Base-by-base conservation (phyloP, 2,888 invertebrate genomes). In the Limnephilus lunatus region DNA sequence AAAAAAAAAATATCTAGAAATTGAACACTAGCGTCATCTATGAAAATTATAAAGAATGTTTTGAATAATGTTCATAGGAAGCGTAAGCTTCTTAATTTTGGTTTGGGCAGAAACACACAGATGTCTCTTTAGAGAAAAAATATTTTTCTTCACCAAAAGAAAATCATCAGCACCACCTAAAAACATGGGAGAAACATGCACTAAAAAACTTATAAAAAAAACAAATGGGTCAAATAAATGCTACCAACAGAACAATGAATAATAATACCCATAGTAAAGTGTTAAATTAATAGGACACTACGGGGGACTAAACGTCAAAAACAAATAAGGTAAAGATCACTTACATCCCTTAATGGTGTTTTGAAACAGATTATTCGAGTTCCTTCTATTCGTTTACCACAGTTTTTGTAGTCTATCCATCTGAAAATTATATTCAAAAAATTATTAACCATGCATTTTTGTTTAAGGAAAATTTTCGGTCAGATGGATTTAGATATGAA, bases 311-410 rank as follows among this genome's bases (percentile, higher is more conserved):
- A n/a, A 68, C 25, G n/a, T n/a, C 25, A 68, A 68, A 68, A 68
- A 25, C 68, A n/a, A 68, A 25, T 25, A 25, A 25, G 7, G 68
- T 25, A 25, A n/a, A 68, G 25, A 68, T 68, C 68, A 94, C 95
- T 95, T 94, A 96, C 96, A 95, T 94, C 95, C 94, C 94, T 94
- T 2, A 96, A 94, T 32, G 98, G 98, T 53, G 98, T 98, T 95
- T 98, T 98, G 95, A 98, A 98, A 93, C 97, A 97, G 94, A 98
- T 95, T 94, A 98, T 96, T 94, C 97, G 96, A 7, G 98, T 98
- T 31, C 97, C 97, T 92, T 96, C 95, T 91, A 98, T 97, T 32
- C 96, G 95, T 89, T 96, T 95, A 53, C 98, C 98, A 94, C 97
- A 95, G 19, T 97, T 95, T 94, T 95, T 96, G 94, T 97, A 97